Evolutionary conservation across 2,888 invertebrate genomes (phyloP), one percentile per base, ranked within the genome.

Genomic region (Sisyra terminalis): DNA sequence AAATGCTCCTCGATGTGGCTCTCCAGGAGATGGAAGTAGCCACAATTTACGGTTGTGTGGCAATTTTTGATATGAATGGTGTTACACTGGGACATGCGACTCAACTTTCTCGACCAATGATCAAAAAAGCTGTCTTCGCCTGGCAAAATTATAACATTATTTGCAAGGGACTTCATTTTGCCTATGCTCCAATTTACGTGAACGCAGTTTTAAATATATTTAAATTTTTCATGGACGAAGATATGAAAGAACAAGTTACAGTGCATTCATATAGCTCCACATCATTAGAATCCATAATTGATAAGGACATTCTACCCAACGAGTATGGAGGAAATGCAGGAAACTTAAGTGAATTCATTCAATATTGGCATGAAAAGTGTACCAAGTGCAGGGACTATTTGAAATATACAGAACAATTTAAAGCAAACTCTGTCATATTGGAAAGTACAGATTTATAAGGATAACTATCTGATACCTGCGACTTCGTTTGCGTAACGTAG

Each of bases 61-160:
- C 71, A 0, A 66, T 79, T 43, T 66, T 78, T 48, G 78, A 79
- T 53, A 66, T 79, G 67, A 54, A 57, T 7, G 69, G 68, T 3
- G 65, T 73, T 1, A 61, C 68, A 2, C 50, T 73, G 29, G 64
- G 63, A 1, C 78, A 78, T 51, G 75, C 70, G 1, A 52, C 69
- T 31, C 73, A 75, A 50, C 52, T 79, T 49, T 67, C 70, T 16
- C 74, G 75, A 0, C 57, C 55, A 24, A 54, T 74, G 1, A 67
- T 78, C 8, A 73, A 69, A 48, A 70, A 68, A 46, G 63, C 71
- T 2, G 76, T 78, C 0, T 67, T 70, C 47, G 67, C 74, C 15
- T 78, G 76, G 77, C 75, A 77, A 59, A 74, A 75, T 45, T 81
- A 81, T 56, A 80, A 82, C 5, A 68, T 75, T 16, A 67, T 78